Evolutionary conservation across 1,140 invertebrate species (phyloP), one percentile per base, ranked within the genome.

Genomic region (Drosophila nigromelanica): DNA sequence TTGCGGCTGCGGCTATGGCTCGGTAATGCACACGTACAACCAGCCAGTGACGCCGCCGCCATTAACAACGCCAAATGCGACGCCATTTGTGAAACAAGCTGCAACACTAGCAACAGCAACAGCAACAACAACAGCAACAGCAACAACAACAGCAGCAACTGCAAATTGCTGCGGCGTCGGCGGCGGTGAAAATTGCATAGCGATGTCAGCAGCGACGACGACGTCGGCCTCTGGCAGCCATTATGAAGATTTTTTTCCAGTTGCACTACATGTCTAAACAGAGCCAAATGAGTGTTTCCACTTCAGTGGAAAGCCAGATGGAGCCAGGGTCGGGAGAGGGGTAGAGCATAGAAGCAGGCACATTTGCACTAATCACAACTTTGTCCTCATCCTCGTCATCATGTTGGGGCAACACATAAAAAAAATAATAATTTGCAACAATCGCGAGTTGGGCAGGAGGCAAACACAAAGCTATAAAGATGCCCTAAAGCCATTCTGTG

Each of bases 11-110:
- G 37, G 15, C 52, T 40, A 12, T 39, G 68, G 45, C 64, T 37
- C 42, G 63, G 62, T 62, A 74, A 67, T 73, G 71, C 73, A 76
- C 64, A 76, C 67, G 73, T 78, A 68, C 75, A 77, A 60, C 59
- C 62, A 73, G 59, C 66, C 62, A 68, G 58, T 75, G 71, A 78
- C 77, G 50, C 45, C 75, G 76, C 69, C 82, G 81, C 81, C 82
- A 86, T 86, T 86, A 86, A 86, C 81, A 86, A 87, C 81, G 81
- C 81, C 82, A 86, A 86, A 86, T 87, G 81, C 81, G 81, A 86
- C 81, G 81, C 81, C 81, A 86, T 86, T 87, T 87, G 82, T 87
- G 82, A 86, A 87, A 87, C 81, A 86, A 87, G 81, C 82, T 74
- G 70, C 81, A 82, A 67, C 78, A 73, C 35, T 67, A 75, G 55